Base-by-base conservation (phyloP, 1,140 invertebrate genomes). In the Ceratina australensis region DNA sequence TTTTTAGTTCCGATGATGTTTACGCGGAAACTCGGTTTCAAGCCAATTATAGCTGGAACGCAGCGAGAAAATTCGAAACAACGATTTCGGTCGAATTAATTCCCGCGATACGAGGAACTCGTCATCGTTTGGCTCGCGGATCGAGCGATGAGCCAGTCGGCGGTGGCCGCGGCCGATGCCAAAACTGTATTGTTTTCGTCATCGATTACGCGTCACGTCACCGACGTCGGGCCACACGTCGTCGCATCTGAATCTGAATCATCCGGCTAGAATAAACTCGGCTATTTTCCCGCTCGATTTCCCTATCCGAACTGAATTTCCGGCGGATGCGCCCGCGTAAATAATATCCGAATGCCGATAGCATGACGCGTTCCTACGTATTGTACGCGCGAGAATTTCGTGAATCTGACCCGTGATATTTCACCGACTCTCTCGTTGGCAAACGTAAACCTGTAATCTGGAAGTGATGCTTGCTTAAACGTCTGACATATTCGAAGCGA, bases 91-190 rank as follows among this genome's bases (percentile, higher is more conserved):
- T n/a, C 33, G 26, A 28, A 69, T 15, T 52, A 54, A 57, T 57
- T 69, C 22, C 57, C 20, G 60, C 22, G n/a, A n/a, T n/a, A 22
- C 59, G 73, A 75, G 66, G 63, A 7, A 20, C 42, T 52, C 77
- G 71, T 79, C 71, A 74, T 16, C 33, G 42, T 3, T 75, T 76
- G 72, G 78, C 72, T 8, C 15, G 65, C 13, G 57, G 8, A 47
- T 42, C 61, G 24, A 64, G 33, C 61, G 54, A 65, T 50, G 68
- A 68, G 64, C 50, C 72, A 49, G 16, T 33, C 12, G 18, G 1
- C 3, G 20, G 20, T 3, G 16, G 20, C n/a, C 2, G 15, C 47
- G 33, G 76, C 68, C 69, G 28, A 72, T 10, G 12, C 28, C 2
- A 64, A 54, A 72, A 57, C n/a, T n/a, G n/a, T n/a, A 65, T 47